Base-by-base conservation (phyloP, 2,888 invertebrate genomes). In the Aleiodes alternator region DNA sequence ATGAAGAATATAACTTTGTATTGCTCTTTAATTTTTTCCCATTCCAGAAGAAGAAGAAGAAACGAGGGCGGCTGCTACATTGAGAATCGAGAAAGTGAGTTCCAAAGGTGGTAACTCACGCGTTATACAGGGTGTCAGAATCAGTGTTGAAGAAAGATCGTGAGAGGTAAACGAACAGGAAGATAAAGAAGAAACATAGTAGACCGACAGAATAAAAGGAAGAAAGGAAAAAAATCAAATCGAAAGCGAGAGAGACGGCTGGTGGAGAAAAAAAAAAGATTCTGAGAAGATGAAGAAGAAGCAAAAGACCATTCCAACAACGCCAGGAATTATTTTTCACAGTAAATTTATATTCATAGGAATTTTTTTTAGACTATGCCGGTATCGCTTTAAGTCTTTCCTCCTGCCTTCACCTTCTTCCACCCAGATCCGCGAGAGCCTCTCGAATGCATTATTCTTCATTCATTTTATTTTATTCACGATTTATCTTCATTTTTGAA, bases 101-200 rank as follows among this genome's bases (percentile, higher is more conserved):
- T 66, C 38, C 75, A 75, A 75, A 81, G 79, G 81, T 81, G 80
- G 80, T 80, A 81, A 80, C 76, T 80, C 80, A 77, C 80, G 76
- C 80, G 74, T 75, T 64, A 70, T 75, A 75, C 64, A 66, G 64
- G 70, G 75, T 75, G 75, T 75, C 64, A 75, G 64, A 55, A 75
- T 75, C 70, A 75, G 68, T 68, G 68, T 68, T 50, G 68, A 68
- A 50, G 68, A 68, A 51, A 51, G 68, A 51, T 75, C 59, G 76
- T 56, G 76, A 57, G 73, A 69, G 69, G 69, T 57, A 48, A 64
- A 51, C 55, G 48, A 48, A 38, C 51, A 66, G 34, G 53, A 61
- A 68, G 43, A 71, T 61, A 75, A 64, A 64, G 59, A 69, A 53
- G 38, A 70, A 56, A 50, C 57, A 56, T 64, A 69, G 73, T 56